Evolutionary conservation across 2,888 invertebrate species (phyloP).

Genomic region (Amblyteles armatorius): DNA sequence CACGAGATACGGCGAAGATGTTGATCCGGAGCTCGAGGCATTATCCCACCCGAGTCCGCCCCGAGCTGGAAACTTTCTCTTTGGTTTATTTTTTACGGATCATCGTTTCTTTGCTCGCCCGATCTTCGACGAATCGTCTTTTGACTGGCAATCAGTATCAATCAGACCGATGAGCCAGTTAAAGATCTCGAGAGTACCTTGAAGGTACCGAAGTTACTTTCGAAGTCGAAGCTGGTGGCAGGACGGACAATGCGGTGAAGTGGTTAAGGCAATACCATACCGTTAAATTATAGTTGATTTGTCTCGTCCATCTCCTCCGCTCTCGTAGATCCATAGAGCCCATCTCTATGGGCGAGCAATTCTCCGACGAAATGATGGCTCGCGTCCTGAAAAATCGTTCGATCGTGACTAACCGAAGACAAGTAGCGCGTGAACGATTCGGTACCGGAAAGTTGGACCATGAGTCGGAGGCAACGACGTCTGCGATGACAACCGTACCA

Average conservation of each 20-base stretch:
- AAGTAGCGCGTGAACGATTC: slow-evolving; percentile 68
- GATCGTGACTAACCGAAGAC: slow-evolving; percentile 61
- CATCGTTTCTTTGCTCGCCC: neutral
- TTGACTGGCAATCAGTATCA: neutral
- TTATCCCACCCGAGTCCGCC: slow-evolving; percentile 4
- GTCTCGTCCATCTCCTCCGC: slow-evolving; percentile 23
- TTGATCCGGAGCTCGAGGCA: neutral
- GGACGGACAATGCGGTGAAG: neutral
- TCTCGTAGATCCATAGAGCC: neutral
- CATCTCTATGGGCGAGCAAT: slow-evolving; percentile 8
- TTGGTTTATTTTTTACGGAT: neutral
- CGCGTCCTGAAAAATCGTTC: slow-evolving; percentile 66
- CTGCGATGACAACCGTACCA: neutral
- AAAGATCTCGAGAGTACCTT: neutral
- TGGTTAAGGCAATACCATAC: slow-evolving; percentile 26
- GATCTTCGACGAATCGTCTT: neutral
- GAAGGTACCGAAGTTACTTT: neutral
- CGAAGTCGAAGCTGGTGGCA: neutral
- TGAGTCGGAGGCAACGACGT: slow-evolving; percentile 21
- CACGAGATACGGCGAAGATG: slow-evolving; percentile 32
- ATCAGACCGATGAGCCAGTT: neutral
- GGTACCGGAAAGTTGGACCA: slow-evolving; percentile 33
- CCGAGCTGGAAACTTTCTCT: slow-evolving; percentile 60
- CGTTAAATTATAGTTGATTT: slow-evolving; percentile 45
- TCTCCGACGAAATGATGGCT: slow-evolving; percentile 38